phyloP scores from a whole-genome alignment of 2,888 invertebrate species.

The Cryptus armator region DNA sequence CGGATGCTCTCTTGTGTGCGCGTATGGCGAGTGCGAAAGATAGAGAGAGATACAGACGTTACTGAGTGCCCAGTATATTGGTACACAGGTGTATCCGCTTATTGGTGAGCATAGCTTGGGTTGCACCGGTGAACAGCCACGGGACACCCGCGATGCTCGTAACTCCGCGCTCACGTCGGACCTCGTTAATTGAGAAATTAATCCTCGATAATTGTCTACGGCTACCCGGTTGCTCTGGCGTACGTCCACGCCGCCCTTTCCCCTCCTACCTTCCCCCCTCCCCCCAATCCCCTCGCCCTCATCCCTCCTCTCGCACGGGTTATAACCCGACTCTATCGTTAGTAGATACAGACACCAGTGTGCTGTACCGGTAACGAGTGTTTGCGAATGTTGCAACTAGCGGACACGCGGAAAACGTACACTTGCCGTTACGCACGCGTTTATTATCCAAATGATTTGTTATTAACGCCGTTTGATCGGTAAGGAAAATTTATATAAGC shows the following conservation, averaged over 20 bases:
- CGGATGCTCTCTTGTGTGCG: slow-evolving; percentile 14
- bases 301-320: slow-evolving; percentile 33
- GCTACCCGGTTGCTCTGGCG: slow-evolving; percentile 56
- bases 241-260: slow-evolving; percentile 52
- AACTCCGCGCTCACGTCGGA: slow-evolving; percentile 68
- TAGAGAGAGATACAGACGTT: background rate
- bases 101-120: slow-evolving; percentile 43
- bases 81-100: slow-evolving; percentile 39
- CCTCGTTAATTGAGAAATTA: slow-evolving; percentile 78
- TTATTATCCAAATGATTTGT: slow-evolving; percentile 1
- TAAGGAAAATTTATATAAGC: background rate
- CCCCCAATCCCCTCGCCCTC: background rate
- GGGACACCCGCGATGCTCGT: slow-evolving; percentile 74
- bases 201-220: slow-evolving; percentile 75
- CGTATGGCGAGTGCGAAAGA: slow-evolving; percentile 3
- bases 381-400: background rate
- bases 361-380: slow-evolving; percentile 29
- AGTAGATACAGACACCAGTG: slow-evolving; percentile 16
- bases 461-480: slow-evolving; percentile 9
- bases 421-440: slow-evolving; percentile 18
- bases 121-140: slow-evolving; percentile 43
- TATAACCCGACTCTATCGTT: slow-evolving; percentile 43
- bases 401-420: slow-evolving; percentile 27
- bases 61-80: background rate
- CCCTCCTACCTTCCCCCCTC: slow-evolving; percentile 21